phyloP scores from a whole-genome alignment of 2,113 vertebrate genomes.

The Castor canadensis region DNA sequence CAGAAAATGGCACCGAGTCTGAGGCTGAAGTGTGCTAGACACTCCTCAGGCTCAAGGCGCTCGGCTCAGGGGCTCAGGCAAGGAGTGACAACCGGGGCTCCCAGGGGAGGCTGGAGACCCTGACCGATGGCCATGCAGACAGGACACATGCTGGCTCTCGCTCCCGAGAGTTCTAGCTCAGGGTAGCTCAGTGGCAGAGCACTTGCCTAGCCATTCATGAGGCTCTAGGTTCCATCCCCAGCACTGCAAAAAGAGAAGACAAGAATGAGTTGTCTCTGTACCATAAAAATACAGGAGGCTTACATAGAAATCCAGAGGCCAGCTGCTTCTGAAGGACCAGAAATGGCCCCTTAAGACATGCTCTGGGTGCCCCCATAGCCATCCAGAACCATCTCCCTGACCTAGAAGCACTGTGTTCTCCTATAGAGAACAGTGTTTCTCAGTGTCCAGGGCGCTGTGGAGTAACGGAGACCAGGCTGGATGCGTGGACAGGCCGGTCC shows the following conservation, averaged over 20 bases:
- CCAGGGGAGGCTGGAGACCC: background rate
- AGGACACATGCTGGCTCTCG: fast-evolving
- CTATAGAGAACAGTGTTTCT: background rate
- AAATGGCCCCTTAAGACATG: fast-evolving
- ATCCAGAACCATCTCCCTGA: fast-evolving
- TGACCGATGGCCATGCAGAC: fast-evolving
- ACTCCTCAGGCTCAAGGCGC: background rate
- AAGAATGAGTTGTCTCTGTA: background rate
- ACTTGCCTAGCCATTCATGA: background rate
- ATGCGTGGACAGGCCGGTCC: too few relatives aligned
- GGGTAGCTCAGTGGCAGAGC: background rate
- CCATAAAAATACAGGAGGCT: background rate
- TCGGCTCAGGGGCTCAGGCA: background rate
- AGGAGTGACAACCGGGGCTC: too few relatives aligned
- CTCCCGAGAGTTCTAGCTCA: too few relatives aligned
- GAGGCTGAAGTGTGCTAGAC: background rate
- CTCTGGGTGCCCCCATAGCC: background rate
- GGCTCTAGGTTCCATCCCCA: background rate
- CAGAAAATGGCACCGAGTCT: background rate
- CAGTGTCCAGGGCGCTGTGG: background rate
- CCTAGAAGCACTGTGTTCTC: background rate
- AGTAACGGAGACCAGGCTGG: background rate
- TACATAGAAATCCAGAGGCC: background rate
- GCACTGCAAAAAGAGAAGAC: background rate
- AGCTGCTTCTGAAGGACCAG: background rate